Conservation (phyloP, 2,797 vertebrate genomes). For the Diglossa cyanea region DNA sequence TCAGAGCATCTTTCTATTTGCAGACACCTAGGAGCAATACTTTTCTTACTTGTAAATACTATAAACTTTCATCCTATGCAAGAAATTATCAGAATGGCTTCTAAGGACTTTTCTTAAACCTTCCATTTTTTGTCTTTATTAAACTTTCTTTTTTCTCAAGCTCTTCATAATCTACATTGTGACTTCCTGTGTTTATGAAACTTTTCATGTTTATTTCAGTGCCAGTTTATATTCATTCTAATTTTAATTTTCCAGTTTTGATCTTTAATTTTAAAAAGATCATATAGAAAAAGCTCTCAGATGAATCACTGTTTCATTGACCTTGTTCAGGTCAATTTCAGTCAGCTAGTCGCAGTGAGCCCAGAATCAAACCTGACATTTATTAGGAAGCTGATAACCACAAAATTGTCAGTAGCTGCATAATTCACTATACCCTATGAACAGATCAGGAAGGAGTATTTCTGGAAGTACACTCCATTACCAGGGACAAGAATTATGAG, state of each 20-base stretch:
- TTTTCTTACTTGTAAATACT: slow-evolving; percentile 51
- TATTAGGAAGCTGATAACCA: neutral
- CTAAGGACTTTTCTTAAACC: slow-evolving; percentile 55
- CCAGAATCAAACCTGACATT: neutral
- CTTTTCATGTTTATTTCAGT: slow-evolving; percentile 51
- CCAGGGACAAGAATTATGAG: neutral
- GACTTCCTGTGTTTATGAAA: slow-evolving; percentile 63
- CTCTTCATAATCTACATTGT: slow-evolving; percentile 64
- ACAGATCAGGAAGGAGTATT: neutral
- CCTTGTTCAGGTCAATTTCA: neutral
- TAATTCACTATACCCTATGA: neutral
- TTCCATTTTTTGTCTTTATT: slow-evolving; percentile 65
- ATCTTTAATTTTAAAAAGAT: neutral
- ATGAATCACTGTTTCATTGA: neutral
- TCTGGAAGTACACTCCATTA: neutral
- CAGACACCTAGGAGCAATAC: slow-evolving; percentile 59
- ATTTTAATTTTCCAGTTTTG: slow-evolving; percentile 47
- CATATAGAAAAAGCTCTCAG: neutral
- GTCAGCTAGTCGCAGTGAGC: neutral
- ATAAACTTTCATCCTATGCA: slow-evolving; percentile 36
- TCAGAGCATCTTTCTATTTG: slow-evolving; percentile 61
- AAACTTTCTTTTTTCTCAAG: slow-evolving; percentile 64
- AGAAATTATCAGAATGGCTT: slow-evolving; percentile 54
- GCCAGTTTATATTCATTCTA: slow-evolving; percentile 52
- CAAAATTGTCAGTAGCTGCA: neutral